These are phyloP conservation scores for Polietes domitor DNA, from an alignment of 2,888 invertebrate species.

Conservation along the genomic window DNA sequence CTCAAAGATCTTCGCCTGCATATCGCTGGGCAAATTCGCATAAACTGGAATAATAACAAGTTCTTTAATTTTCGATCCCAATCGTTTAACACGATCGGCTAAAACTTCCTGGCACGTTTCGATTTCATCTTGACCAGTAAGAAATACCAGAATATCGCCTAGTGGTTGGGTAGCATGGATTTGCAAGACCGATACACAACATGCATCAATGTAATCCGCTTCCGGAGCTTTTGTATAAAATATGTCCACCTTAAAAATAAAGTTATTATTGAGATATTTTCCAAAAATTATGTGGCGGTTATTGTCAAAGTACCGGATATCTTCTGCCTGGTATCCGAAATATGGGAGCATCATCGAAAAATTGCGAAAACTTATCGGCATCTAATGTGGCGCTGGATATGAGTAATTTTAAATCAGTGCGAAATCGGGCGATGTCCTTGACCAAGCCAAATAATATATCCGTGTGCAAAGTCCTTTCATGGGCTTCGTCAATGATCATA, in stretches of 20 bases:
- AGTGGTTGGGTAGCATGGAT: constrained; percentile 98
- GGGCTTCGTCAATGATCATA: constrained; percentile 99
- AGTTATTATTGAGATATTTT: constrained; percentile 1
- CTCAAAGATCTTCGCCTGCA: constrained; percentile 99
- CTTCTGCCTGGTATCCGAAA: constrained; percentile 98
- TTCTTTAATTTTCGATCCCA: constrained; percentile 96
- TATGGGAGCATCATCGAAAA: constrained; percentile 99
- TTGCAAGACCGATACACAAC: constrained; percentile 98
- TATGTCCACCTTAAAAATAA: constrained; percentile 86
- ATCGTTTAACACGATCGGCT: constrained; percentile 93
- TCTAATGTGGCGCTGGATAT: constrained; percentile 99
- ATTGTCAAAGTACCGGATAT: constrained; percentile 86
- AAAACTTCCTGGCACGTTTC: constrained; percentile 94
- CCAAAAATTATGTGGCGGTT: neutral
- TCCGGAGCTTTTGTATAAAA: constrained; percentile 99
- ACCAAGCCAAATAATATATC: constrained; percentile 99
- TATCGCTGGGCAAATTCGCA: constrained; percentile 98
- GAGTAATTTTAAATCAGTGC: constrained; percentile 95
- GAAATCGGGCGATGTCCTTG: constrained; percentile 95
- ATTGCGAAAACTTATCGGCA: constrained; percentile 98
- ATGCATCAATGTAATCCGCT: constrained; percentile 98
- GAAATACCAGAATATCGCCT: constrained; percentile 97
- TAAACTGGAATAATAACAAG: constrained; percentile 97
- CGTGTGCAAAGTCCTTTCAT: constrained; percentile 98
- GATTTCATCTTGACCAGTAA: constrained; percentile 96